Evolutionary conservation across 1,140 invertebrate genomes (phyloP).

Genomic region (Trachymyrmex septentrionalis): DNA sequence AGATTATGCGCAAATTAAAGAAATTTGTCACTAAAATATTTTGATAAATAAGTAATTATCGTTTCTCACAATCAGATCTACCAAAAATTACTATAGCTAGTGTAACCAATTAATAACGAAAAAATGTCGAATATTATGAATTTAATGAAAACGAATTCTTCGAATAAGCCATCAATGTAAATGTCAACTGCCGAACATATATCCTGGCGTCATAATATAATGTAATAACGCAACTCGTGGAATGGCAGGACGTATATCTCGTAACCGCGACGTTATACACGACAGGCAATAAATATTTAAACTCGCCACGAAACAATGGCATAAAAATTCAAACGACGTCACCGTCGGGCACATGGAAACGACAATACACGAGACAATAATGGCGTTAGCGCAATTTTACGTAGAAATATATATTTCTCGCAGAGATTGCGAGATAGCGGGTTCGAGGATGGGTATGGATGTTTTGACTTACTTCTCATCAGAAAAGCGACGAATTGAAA

Average conservation of each 20-base stretch:
- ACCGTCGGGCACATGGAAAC: not conserved
- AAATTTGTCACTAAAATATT: not conserved
- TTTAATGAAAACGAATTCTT: not conserved
- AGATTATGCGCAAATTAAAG: not conserved
- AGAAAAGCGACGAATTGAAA: not conserved
- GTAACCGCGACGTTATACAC: not conserved
- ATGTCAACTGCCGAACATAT: constrained; percentile 14
- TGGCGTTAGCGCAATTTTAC: not conserved
- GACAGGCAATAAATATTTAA: constrained; percentile 61
- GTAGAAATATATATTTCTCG: not conserved
- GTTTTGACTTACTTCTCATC: not conserved
- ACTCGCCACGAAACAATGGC: constrained; percentile 18
- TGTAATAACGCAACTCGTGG: constrained; percentile 33
- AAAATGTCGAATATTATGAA: not conserved
- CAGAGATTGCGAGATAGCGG: not conserved
- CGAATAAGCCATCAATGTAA: not conserved
- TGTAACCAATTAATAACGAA: not conserved
- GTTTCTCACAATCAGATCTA: not conserved
- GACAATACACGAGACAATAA: not conserved
- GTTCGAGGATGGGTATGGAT: not conserved
- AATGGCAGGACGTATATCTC: constrained; percentile 32
- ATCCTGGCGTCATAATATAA: constrained; percentile 30
- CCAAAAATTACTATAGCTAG: not conserved
- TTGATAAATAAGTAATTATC: not conserved
- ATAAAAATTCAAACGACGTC: constrained; percentile 48